phyloP scores from a whole-genome alignment of 2,797 vertebrate genomes.

The Psittacula echo region DNA sequence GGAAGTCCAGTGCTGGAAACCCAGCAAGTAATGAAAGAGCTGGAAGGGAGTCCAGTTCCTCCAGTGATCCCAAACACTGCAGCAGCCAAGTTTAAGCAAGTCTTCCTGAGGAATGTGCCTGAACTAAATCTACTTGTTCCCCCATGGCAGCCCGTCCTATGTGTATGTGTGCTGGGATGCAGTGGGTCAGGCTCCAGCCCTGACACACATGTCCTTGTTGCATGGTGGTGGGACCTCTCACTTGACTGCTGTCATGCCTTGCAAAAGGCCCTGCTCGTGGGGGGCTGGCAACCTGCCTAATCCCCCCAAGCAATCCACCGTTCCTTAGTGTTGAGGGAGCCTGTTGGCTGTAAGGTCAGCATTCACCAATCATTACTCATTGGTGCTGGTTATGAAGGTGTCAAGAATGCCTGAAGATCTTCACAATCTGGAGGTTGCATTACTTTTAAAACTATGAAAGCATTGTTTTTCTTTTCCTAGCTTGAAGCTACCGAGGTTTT shows the following conservation, averaged over 20 bases:
- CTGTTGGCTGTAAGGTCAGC: neutral
- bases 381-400: neutral
- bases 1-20: constrained; percentile 43
- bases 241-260: neutral
- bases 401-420: neutral
- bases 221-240: fast-evolving
- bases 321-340: neutral
- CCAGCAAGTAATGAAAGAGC: neutral
- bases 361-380: neutral
- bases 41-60: constrained; percentile 26
- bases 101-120: neutral
- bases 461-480: neutral
- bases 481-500: constrained; percentile 17
- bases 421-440: neutral
- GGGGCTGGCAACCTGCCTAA: neutral
- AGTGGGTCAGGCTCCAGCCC: neutral
- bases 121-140: neutral
- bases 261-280: neutral
- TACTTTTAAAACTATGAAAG: constrained; percentile 17
- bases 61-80: neutral
- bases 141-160: neutral
- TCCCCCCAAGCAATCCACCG: too few species aligned
- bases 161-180: neutral
- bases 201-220: neutral
- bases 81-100: constrained; percentile 12